These are phyloP conservation scores for Nomia melanderi DNA, from an alignment of 1,140 invertebrate species.

Conservation along the genomic window DNA sequence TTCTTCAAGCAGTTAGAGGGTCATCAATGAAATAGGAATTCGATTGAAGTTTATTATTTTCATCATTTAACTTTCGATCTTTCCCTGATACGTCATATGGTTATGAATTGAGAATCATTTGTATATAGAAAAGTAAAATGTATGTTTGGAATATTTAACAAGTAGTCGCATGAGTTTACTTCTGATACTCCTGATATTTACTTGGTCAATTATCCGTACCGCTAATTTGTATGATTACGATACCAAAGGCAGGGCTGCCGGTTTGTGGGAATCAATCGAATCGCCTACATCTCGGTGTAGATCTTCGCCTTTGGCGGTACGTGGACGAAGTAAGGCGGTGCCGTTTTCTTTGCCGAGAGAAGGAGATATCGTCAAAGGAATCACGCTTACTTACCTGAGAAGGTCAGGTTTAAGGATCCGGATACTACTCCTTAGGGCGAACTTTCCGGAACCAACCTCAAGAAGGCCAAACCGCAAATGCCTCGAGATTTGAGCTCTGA, in stretches of 20 bases:
- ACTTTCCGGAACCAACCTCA: slow-evolving; percentile 59
- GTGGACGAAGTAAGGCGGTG: slow-evolving; percentile 27
- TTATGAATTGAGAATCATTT: no score
- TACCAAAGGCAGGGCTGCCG: slow-evolving; percentile 20
- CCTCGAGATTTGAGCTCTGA: slow-evolving; percentile 60
- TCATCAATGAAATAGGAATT: no score
- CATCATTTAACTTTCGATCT: no score
- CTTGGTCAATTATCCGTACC: background rate
- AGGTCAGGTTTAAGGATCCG: slow-evolving; percentile 64
- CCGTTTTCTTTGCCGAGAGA: slow-evolving; percentile 46
- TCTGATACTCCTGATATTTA: background rate
- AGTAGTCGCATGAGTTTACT: no score
- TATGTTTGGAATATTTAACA: no score
- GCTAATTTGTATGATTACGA: slow-evolving; percentile 30
- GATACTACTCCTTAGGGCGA: slow-evolving; percentile 60
- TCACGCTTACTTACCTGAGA: slow-evolving; percentile 63
- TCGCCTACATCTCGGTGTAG: slow-evolving; percentile 22
- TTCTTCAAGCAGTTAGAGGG: no score
- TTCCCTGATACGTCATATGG: no score
- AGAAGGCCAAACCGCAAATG: slow-evolving; percentile 65
- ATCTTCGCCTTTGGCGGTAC: slow-evolving; percentile 21
- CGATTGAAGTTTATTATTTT: no score
- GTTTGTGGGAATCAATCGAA: slow-evolving; percentile 27
- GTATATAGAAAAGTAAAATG: no score
- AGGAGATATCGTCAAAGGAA: slow-evolving; percentile 65